Evolutionary conservation across 2,888 invertebrate genomes (phyloP), one percentile per base, ranked within the genome.

Genomic region (Drepana falcataria): DNA sequence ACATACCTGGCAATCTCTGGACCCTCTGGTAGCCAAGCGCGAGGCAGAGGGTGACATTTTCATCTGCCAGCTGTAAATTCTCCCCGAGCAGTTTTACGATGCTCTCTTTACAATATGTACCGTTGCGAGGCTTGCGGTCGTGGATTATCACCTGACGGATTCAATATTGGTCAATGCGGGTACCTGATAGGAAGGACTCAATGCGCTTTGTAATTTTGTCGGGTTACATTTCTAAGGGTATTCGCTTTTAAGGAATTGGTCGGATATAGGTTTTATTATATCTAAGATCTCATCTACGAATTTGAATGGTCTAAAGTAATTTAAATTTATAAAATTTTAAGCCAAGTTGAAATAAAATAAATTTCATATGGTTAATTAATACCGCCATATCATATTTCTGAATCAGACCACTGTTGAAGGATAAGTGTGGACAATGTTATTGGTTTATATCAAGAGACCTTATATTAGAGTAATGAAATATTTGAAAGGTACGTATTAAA

Each of bases 1-100:
- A 59, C 65, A 54, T 68, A 90, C 91, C 91, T 71, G 91, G 91
- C 64, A 91, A 77, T 64, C 90, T 79, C 56, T 91, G 91, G 9
- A 91, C 90, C 57, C 90, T 77, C 62, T 91, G 91, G 63, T 91
- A 91, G n/a, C 91, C 91, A 44, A 90, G 72, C 47, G 91, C 91
- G 1, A 91, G 79, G 58, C 91, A 91, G 55, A 91, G 70, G 2
- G 91, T 91, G 37, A 91, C 89, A 68, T 91, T 91, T 65, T 91
- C 91, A 55, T 91, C 91, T 2, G 91, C 91, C 37, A 91, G 65
- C 65, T 90, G 90, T 35, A 91, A 68, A 64, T 90, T 91, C 61
- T 91, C 90, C 0, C 91, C 90, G 21, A 91, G 80, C 5, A 90
- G 76, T 68, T 91, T 91, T 37, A 91, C 85, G 63, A 91, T 91